A percentile compares a stretch with the other conserved stretches of the same genome.
Evolutionary conservation across 2,113 vertebrate genomes (phyloP).

Genomic region (Colinus virginianus): DNA sequence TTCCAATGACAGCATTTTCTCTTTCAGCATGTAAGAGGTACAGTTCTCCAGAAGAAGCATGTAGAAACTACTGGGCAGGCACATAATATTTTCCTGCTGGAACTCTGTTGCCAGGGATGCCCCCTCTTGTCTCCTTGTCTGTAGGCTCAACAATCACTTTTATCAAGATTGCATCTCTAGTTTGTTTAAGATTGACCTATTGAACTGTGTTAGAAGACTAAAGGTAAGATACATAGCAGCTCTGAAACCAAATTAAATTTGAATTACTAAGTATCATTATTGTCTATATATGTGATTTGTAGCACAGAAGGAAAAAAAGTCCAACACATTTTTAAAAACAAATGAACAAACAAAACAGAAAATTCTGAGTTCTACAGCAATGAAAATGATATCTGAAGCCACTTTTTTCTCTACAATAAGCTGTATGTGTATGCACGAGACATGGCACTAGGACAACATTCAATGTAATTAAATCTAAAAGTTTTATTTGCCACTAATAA

Average conservation of each 20-base stretch:
- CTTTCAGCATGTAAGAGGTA: not conserved
- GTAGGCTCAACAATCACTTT: not conserved
- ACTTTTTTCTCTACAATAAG: not conserved
- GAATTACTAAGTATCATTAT: not conserved
- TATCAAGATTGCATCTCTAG: not conserved
- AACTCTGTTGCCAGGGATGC: not conserved
- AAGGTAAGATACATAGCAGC: not conserved
- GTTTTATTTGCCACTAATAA: not conserved
- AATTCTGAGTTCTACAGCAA: not conserved
- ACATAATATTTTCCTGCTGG: not conserved
- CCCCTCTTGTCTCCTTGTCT: not conserved
- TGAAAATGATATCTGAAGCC: not conserved
- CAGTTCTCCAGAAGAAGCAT: not conserved
- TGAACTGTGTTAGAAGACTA: not conserved
- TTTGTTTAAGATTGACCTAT: not conserved
- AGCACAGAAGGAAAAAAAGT: not conserved
- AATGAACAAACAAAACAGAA: not conserved
- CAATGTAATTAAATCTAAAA: not conserved
- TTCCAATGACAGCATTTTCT: not conserved
- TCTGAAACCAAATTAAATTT: not conserved
- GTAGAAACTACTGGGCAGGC: not conserved
- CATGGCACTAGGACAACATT: not conserved
- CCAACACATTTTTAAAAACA: not conserved
- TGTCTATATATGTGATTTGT: not conserved
- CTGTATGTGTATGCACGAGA: not conserved